Evolutionary conservation across 2,113 vertebrate species (phyloP), one percentile per base, ranked within the genome.

Genomic region (Poeciliopsis turrubarensis): DNA sequence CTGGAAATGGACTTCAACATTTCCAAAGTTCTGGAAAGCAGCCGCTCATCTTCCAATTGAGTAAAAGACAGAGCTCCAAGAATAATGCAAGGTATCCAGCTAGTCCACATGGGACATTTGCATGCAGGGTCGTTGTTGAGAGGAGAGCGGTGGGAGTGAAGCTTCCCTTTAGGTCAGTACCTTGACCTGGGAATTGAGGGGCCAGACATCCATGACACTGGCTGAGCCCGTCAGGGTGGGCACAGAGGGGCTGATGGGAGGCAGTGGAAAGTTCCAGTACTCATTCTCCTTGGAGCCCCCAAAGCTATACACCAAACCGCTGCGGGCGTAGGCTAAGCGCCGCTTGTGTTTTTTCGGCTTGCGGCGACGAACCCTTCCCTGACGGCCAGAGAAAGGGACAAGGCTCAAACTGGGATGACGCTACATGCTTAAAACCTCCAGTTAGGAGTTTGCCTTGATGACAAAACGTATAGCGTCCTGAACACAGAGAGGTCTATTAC

Each of bases 181-280:
- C 93, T 93, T 80, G 79, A 86, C 86, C 90, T 75, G 74, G 70
- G 78, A 68, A 73, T 74, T 70, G 72, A 61, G 27, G 73, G 68
- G 72, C 72, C 62, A 85, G 75, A 81, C 7, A 32, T 85, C 86
- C 69, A 64, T 0, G 37, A 81, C 83, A 91, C 82, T 86, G 89
- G 77, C 73, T 0, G 86, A 85, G 81, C 34, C 81, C 85, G 78
- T 86, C 84, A 85, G 1, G 47, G 3, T 69, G 60, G 85, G 5
- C 32, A 60, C 26, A 1, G 41, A 8, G 14, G 94, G 94, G 75
- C 89, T 95, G 69, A 94, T 87, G 73, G 94, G 94, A 41, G 94
- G 94, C 72, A 95, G 89, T 0, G 94, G 94, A 83, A 92, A 95
- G 76, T 65, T 94, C 94, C 94, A 95, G 88, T 84, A 95, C 66